Conservation (phyloP, 2,888 invertebrate genomes). For the Portevinia maculata region DNA sequence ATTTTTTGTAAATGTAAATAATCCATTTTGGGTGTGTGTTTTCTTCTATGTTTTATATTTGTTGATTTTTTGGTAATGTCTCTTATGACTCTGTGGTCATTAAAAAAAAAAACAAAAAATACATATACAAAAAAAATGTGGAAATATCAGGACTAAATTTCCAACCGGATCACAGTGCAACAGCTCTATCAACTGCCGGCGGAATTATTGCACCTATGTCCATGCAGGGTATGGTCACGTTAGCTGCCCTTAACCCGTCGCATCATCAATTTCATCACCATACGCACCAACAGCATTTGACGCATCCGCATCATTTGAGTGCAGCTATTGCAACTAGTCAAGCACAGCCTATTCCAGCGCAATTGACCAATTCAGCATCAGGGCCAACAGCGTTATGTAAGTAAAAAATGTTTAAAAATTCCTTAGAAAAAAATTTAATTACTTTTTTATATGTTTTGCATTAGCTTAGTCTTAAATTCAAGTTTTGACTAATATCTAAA, state of each 20-base stretch:
- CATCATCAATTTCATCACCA: constrained; percentile 75
- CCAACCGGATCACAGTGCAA: constrained; percentile 83
- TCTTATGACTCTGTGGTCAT: constrained; percentile 83
- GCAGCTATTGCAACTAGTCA: constrained; percentile 83
- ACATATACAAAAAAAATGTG: constrained; percentile 77
- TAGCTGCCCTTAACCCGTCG: constrained; percentile 81
- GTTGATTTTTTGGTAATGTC: constrained; percentile 83
- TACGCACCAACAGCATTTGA: constrained; percentile 69
- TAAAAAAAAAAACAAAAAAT: constrained; percentile 77
- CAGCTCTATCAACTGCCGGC: constrained; percentile 82
- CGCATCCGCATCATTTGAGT: constrained; percentile 68
- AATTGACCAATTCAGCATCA: constrained; percentile 80
- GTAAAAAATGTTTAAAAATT: constrained; percentile 73
- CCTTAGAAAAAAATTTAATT: neutral
- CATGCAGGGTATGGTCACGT: constrained; percentile 94
- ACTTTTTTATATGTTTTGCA: constrained; percentile 9
- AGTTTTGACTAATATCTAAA: constrained; percentile 32
- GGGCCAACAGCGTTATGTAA: constrained; percentile 80
- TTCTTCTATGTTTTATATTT: constrained; percentile 83
- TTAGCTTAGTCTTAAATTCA: neutral
- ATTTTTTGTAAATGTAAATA: constrained; percentile 82
- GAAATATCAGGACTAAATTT: constrained; percentile 83
- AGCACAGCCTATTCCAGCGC: constrained; percentile 76
- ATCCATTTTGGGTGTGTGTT: constrained; percentile 83
- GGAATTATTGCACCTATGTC: constrained; percentile 89